phyloP scores from a whole-genome alignment of 2,888 invertebrate genomes.

The Ptychoptera contaminata region DNA sequence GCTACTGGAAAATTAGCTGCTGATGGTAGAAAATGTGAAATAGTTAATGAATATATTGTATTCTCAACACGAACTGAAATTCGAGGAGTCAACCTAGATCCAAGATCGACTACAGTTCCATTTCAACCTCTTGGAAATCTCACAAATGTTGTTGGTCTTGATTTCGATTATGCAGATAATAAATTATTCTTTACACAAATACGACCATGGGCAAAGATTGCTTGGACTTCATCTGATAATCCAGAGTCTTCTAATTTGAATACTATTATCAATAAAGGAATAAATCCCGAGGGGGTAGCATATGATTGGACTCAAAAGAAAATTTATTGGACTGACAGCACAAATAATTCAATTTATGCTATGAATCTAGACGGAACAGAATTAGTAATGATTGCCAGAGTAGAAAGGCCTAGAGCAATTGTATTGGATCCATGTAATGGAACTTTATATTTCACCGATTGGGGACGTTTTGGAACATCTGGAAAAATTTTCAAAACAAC shows the following conservation, averaged over 20 bases:
- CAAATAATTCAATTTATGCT: constrained; percentile 85
- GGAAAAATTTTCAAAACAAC: constrained; percentile 91
- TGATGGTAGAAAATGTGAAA: constrained; percentile 58
- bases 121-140: constrained; percentile 73
- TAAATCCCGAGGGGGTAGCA: constrained; percentile 86
- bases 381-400: constrained; percentile 80
- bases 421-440: constrained; percentile 96
- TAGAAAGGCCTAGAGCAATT: constrained; percentile 85
- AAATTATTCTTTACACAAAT: constrained; percentile 87
- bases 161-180: constrained; percentile 83
- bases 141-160: constrained; percentile 87
- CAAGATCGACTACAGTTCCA: constrained; percentile 62
- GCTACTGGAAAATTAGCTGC: constrained; percentile 64
- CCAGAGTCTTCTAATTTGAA: constrained; percentile 47
- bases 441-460: constrained; percentile 87
- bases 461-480: constrained; percentile 84
- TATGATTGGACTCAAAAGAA: constrained; percentile 98
- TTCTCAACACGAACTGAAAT: constrained; percentile 92
- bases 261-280: constrained; percentile 58
- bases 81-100: constrained; percentile 76
- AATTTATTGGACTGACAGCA: constrained; percentile 95
- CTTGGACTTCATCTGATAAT: constrained; percentile 57
- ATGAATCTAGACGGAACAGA: constrained; percentile 83
- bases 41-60: constrained; percentile 76
- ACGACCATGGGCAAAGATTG: constrained; percentile 77